These are phyloP conservation scores for Clunio marinus DNA, from an alignment of 2,888 invertebrate genomes.

Conservation along the genomic window DNA sequence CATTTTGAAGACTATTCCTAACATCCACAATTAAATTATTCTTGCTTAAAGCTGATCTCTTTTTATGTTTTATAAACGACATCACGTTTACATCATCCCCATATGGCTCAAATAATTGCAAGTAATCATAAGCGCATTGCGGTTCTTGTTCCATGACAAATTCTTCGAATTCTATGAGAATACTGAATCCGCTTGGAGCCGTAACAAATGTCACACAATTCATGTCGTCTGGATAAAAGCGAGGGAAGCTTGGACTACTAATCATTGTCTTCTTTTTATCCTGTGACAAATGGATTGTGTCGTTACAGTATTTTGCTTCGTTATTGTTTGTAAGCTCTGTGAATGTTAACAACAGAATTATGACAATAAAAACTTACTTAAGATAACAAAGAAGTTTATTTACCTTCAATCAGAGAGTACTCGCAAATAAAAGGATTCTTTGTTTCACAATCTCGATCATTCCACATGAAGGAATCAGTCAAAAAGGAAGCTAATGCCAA, in stretches of 20 bases:
- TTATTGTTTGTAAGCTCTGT: slow-evolving; percentile 52
- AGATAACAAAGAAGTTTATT: slow-evolving; percentile 40
- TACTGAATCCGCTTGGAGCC: slow-evolving; percentile 65
- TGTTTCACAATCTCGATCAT: slow-evolving; percentile 70
- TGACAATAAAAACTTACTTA: not conserved
- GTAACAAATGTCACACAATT: slow-evolving; percentile 68
- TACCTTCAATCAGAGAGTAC: slow-evolving; percentile 63
- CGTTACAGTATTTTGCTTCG: slow-evolving; percentile 61
- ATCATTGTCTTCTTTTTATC: slow-evolving; percentile 63
- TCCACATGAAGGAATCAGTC: slow-evolving; percentile 70
- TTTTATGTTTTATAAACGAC: not conserved
- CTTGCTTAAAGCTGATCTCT: not conserved
- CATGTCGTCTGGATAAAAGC: slow-evolving; percentile 70
- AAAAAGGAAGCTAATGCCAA: slow-evolving; percentile 50
- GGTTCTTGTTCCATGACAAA: slow-evolving; percentile 71
- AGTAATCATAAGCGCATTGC: slow-evolving; percentile 76
- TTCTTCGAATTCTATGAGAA: slow-evolving; percentile 70
- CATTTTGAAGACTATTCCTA: too few relatives aligned
- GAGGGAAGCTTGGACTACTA: slow-evolving; percentile 78
- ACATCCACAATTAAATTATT: slow-evolving; percentile 42
- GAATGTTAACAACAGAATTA: not conserved
- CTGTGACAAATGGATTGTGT: slow-evolving; percentile 61
- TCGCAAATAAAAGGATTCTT: slow-evolving; percentile 74
- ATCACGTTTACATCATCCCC: too few relatives aligned
- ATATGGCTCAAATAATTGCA: slow-evolving; percentile 63